A percentile compares a stretch with the other conserved stretches of the same genome.
These are phyloP conservation scores for Elymnias hypermnestra DNA, from an alignment of 1,140 invertebrate species.

Conservation along the genomic window DNA sequence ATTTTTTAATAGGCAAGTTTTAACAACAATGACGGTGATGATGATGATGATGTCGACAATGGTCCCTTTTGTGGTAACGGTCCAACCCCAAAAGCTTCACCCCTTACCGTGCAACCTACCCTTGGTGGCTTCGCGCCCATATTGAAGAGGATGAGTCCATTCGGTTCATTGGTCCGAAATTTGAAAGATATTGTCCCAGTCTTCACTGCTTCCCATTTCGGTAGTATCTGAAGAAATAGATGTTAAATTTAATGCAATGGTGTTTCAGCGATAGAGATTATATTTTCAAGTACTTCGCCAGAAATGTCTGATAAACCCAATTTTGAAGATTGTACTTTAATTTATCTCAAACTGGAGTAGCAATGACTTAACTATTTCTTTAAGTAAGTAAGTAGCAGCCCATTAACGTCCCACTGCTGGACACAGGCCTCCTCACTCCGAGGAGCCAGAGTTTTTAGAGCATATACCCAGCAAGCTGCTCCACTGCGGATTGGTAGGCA, in stretches of 20 bases:
- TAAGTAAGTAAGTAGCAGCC: no score
- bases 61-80: conserved; percentile 39
- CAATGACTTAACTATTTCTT: no score
- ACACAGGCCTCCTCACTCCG: no score
- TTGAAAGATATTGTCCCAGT: conserved; percentile 94
- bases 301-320: no score
- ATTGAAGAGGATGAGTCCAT: conserved; percentile 95
- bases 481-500: no score
- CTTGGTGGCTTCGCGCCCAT: conserved; percentile 85
- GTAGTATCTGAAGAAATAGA: conserved; percentile 80
- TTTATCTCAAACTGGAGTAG: no score
- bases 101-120: conserved; percentile 80
- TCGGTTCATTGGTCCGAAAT: conserved; percentile 95
- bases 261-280: no score
- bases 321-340: no score
- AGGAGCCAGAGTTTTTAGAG: no score
- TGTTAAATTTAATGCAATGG: neutral
- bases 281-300: no score
- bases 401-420: no score
- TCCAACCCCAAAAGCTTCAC: conserved; percentile 73
- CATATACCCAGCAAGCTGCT: no score
- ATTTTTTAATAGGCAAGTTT: conserved; percentile 25
- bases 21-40: conserved; percentile 23
- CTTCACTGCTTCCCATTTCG: conserved; percentile 91
- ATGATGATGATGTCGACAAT: conserved; percentile 34